Evolutionary conservation across 2,113 vertebrate species (phyloP).

Genomic region (Hypocryptadius cinnamomeus): DNA sequence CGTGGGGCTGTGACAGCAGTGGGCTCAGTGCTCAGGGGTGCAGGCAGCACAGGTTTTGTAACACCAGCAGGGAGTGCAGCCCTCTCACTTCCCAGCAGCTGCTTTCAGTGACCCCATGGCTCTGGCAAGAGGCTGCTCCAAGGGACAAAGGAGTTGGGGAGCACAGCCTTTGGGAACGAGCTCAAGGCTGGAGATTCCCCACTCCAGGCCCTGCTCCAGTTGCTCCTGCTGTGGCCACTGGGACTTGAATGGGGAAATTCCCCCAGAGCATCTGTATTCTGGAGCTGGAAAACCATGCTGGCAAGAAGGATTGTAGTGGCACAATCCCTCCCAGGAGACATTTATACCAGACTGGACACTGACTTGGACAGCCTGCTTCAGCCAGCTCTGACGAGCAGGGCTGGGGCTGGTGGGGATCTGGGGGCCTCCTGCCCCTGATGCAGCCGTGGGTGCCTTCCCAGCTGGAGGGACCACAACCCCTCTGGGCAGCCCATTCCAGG

Average conservation of each 20-base stretch:
- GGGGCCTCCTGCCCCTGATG: fast-evolving
- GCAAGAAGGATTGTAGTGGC: neutral
- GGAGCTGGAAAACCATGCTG: neutral
- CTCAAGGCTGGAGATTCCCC: neutral
- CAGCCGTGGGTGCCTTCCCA: fast-evolving
- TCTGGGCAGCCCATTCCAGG: neutral
- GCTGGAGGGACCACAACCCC: neutral
- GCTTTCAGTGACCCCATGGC: fast-evolving
- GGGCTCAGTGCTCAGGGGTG: fast-evolving
- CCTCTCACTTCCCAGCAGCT: fast-evolving
- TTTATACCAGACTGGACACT: fast-evolving
- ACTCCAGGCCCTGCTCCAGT: neutral
- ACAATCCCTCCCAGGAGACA: neutral
- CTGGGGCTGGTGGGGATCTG: neutral
- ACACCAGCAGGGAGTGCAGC: neutral
- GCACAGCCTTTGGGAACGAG: fast-evolving
- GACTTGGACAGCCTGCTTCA: neutral
- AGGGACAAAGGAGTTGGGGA: fast-evolving
- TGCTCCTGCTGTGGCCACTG: neutral
- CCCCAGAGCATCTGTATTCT: too few relatives aligned
- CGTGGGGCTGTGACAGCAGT: fast-evolving
- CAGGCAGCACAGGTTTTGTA: neutral
- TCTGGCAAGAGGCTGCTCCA: neutral
- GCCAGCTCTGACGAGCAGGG: neutral
- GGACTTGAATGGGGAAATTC: neutral